Conservation (phyloP, 2,888 invertebrate species). For the Agriopis marginaria region DNA sequence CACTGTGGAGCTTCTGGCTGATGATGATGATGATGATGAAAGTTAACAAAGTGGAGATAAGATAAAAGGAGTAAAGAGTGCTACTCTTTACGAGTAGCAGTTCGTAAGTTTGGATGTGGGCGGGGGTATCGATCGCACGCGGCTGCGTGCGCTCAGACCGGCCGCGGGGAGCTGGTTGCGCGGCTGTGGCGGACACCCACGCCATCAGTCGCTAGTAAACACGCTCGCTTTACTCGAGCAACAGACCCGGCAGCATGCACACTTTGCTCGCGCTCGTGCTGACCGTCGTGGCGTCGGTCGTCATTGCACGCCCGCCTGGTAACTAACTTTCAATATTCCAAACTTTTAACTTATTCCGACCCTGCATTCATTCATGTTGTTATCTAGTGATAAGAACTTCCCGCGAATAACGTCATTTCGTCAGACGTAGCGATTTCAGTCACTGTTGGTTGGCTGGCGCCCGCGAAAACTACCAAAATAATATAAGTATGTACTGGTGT, state of each 20-base stretch:
- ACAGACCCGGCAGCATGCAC: constrained; percentile 60
- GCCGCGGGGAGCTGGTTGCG: constrained; percentile 39
- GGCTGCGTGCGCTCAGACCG: constrained; percentile 61
- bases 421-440: neutral
- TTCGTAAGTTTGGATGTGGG: constrained; percentile 66
- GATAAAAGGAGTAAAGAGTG: constrained; percentile 24
- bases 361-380: constrained; percentile 28
- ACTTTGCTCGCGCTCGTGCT: constrained; percentile 60
- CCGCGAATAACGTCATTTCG: constrained; percentile 29
- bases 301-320: constrained; percentile 68
- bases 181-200: constrained; percentile 16
- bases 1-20: no score
- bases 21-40: neutral
- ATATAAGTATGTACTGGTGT: neutral
- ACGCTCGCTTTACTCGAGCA: constrained; percentile 49
- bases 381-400: constrained; percentile 46
- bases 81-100: no score
- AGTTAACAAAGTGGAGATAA: constrained; percentile 35
- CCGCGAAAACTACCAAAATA: neutral
- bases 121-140: constrained; percentile 82
- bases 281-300: constrained; percentile 61
- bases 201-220: constrained; percentile 59
- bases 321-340: constrained; percentile 49
- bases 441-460: neutral
- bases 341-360: constrained; percentile 27